phyloP scores from a whole-genome alignment of 2,113 vertebrate genomes.

The Psophia crepitans region DNA sequence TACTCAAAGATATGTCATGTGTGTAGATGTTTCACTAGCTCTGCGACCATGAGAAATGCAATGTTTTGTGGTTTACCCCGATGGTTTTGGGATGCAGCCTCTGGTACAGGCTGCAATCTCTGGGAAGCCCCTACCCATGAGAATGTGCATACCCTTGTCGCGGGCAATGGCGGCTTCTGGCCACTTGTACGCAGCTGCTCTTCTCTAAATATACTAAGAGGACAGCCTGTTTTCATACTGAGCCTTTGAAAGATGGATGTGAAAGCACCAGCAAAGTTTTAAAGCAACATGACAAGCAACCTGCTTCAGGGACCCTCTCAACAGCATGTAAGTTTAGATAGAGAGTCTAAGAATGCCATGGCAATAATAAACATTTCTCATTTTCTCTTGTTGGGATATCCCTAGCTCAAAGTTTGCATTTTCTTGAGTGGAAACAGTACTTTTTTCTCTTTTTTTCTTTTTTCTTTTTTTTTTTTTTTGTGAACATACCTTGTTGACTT shows the following conservation, averaged over 20 bases:
- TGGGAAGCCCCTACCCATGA: background rate
- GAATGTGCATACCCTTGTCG: background rate
- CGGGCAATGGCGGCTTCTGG: background rate
- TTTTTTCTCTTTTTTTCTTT: background rate
- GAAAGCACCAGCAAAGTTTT: background rate
- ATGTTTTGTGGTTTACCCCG: background rate
- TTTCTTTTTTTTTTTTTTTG: background rate
- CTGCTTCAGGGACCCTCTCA: background rate
- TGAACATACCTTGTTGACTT: constrained; percentile 77
- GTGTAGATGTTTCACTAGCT: background rate
- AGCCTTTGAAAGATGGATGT: background rate
- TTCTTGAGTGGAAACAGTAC: background rate
- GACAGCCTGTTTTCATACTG: background rate
- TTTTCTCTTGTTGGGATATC: background rate
- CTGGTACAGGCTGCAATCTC: background rate
- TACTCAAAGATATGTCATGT: background rate
- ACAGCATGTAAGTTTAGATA: background rate
- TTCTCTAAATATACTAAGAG: background rate
- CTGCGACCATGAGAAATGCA: background rate
- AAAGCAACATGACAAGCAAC: background rate
- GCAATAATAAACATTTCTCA: background rate
- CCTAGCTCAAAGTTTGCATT: background rate
- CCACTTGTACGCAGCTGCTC: background rate
- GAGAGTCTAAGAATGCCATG: background rate
- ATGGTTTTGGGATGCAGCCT: background rate